A percentile compares a stretch with the other conserved stretches of the same genome.
phyloP scores from a whole-genome alignment of 2,888 invertebrate species.

The Machimus rusticus region DNA sequence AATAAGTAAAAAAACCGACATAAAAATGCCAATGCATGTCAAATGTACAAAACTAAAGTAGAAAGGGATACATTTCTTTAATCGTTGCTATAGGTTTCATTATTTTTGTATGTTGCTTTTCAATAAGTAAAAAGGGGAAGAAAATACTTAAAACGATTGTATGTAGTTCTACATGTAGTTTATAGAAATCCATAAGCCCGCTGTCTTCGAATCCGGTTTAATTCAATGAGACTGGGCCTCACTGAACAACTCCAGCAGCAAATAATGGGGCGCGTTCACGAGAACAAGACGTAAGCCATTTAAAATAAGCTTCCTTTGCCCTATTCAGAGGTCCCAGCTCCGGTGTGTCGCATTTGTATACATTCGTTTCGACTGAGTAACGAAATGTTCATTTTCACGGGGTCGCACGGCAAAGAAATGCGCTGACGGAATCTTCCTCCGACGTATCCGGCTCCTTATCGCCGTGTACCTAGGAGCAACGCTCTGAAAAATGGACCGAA shows the following conservation, averaged over 20 bases:
- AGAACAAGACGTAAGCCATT: background rate
- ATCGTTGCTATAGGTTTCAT: no score
- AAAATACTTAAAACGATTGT: background rate
- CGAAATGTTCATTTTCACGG: slow-evolving; percentile 7
- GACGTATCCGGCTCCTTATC: background rate
- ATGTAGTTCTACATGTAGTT: background rate
- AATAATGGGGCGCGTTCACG: background rate
- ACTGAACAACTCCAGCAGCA: background rate
- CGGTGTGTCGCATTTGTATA: background rate
- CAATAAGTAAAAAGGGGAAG: background rate
- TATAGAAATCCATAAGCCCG: background rate
- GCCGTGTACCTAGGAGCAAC: background rate
- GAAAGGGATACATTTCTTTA: background rate
- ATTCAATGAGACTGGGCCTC: background rate
- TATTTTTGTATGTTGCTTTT: background rate
- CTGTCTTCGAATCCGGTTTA: background rate
- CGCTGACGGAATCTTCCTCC: slow-evolving; percentile 11
- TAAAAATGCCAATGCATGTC: no score
- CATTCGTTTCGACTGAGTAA: slow-evolving; percentile 4
- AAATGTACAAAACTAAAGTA: background rate
- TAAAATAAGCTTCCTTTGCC: background rate
- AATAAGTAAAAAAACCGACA: no score
- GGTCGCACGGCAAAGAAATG: background rate
- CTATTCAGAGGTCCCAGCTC: background rate
- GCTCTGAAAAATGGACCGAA: slow-evolving; percentile 18